Conservation (phyloP, 2,113 vertebrate species). For the Illadopsis cleaveri region DNA sequence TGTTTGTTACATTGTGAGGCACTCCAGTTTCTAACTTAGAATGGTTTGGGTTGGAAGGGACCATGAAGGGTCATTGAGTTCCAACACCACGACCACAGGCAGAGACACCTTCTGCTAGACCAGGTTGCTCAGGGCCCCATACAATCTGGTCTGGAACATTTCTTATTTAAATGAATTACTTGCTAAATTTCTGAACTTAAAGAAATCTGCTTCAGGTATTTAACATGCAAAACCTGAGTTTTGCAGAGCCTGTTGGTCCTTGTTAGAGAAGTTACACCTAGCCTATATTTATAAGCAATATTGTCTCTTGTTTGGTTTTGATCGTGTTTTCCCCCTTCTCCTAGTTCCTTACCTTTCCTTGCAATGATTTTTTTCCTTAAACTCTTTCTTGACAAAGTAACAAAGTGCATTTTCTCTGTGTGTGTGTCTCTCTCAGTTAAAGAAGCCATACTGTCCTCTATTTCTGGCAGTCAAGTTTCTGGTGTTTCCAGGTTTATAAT, state of each 20-base stretch:
- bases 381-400: background rate
- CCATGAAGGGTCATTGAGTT: background rate
- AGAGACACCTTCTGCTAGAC: background rate
- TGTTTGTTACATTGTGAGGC: background rate
- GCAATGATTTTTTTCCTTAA: background rate
- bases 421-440: background rate
- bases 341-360: background rate
- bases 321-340: background rate
- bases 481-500: background rate
- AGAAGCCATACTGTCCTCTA: background rate
- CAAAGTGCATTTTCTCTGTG: background rate
- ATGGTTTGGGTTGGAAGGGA: background rate
- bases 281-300: background rate
- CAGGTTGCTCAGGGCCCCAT: background rate
- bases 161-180: background rate
- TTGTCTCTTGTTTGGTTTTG: background rate
- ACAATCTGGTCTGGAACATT: background rate
- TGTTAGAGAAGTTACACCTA: background rate
- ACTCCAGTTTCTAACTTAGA: background rate
- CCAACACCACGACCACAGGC: background rate
- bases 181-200: background rate
- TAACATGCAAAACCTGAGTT: background rate
- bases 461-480: background rate
- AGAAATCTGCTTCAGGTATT: background rate
- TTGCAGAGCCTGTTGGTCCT: background rate